Evolutionary conservation across 2,797 vertebrate species (phyloP).

Genomic region (Margarornis squamiger): DNA sequence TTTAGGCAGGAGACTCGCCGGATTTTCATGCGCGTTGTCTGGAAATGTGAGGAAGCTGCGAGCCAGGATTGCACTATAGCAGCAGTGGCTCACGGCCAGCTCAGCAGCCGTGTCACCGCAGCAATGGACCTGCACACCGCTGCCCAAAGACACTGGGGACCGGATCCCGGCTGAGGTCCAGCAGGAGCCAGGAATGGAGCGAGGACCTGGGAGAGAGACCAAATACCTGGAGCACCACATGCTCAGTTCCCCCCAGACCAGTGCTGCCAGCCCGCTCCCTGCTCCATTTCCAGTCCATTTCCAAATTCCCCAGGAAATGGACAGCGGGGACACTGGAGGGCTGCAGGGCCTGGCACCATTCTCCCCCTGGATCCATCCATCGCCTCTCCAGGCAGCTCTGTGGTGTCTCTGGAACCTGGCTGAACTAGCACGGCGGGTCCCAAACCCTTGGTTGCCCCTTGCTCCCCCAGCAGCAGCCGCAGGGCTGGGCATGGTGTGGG

Average conservation of each 20-base stretch:
- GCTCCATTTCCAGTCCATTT: background rate
- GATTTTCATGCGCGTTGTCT: rapidly evolving
- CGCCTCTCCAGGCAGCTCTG: background rate
- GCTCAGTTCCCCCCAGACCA: background rate
- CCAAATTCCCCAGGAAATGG: background rate
- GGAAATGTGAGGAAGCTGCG: background rate
- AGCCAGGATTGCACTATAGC: rapidly evolving
- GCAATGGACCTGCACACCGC: rapidly evolving
- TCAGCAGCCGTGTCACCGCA: rapidly evolving
- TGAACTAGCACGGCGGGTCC: background rate
- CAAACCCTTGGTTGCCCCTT: background rate
- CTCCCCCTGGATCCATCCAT: background rate
- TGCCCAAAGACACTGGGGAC: background rate
- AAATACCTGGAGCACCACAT: rapidly evolving
- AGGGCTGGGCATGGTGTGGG: background rate
- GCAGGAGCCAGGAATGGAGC: background rate
- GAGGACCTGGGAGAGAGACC: background rate
- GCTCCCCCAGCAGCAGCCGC: rapidly evolving
- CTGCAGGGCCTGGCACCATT: background rate
- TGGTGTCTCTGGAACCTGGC: background rate
- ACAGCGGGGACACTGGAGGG: background rate
- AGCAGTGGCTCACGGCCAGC: rapidly evolving
- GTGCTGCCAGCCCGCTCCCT: background rate
- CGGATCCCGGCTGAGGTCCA: rapidly evolving
- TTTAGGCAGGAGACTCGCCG: rapidly evolving